Evolutionary conservation across 35 echinoderm and acorn worm genomes (phyloP).

Genomic region (Ptychodera flava): DNA sequence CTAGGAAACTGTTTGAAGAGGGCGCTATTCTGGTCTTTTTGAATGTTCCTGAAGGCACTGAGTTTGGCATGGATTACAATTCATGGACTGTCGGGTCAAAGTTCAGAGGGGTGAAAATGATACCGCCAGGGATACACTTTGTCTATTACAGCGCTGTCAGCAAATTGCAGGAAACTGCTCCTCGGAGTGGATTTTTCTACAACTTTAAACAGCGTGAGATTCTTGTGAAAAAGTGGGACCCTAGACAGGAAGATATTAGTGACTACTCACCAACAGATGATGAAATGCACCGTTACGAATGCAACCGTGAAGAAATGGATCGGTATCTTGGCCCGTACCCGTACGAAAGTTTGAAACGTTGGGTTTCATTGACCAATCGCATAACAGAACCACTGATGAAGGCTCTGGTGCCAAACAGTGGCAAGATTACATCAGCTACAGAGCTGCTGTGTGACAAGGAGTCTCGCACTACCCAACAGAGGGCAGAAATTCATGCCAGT

Average conservation of each 20-base stretch:
- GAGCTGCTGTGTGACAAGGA: constrained; percentile 67
- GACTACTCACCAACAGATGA: constrained; percentile 29
- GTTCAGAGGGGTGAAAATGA: constrained; percentile 99
- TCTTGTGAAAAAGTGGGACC: constrained; percentile 71
- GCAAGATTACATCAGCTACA: constrained; percentile 73
- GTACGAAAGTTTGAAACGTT: constrained; percentile 82
- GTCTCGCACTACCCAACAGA: constrained; percentile 62
- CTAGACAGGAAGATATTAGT: constrained; percentile 44
- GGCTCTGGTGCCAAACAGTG: constrained; percentile 41
- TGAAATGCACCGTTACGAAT: constrained; percentile 43
- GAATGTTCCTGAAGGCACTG: constrained; percentile 83
- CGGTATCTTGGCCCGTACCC: constrained; percentile 79
- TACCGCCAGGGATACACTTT: constrained; percentile 92
- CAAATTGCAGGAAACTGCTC: constrained; percentile 27
- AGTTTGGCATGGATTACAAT: constrained; percentile 98
- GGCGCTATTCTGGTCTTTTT: constrained; percentile 78
- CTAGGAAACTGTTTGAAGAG: constrained; percentile 74
- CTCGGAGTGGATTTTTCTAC: constrained; percentile 88
- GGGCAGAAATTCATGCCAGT: constrained; percentile 38
- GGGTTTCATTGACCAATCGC: constrained; percentile 87
- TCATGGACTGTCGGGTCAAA: constrained; percentile 79
- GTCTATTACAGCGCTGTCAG: constrained; percentile 93
- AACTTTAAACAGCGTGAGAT: constrained; percentile 60
- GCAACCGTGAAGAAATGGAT: constrained; percentile 47
- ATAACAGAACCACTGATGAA: constrained; percentile 40